Evolutionary conservation across 1,140 invertebrate genomes (phyloP).

Genomic region (Pogonognathellus flavescens): DNA sequence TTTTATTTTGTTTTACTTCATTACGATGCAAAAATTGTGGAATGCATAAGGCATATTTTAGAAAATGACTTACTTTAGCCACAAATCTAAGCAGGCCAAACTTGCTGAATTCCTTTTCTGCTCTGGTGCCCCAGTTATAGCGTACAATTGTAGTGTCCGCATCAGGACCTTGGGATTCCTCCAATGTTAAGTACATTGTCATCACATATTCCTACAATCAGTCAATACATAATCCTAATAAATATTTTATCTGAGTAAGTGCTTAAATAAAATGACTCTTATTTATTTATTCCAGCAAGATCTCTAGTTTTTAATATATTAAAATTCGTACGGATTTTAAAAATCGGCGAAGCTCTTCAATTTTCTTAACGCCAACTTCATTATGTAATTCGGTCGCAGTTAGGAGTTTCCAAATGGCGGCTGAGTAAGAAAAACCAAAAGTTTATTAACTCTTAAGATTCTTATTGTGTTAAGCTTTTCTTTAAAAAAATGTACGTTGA

Average conservation of each 20-base stretch:
- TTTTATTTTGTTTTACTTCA: too few species aligned
- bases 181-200: slow-evolving; percentile 51
- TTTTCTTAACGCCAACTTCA: slow-evolving; percentile 15
- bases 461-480: not conserved
- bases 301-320: too few species aligned
- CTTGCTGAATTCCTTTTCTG: slow-evolving; percentile 64
- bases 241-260: too few species aligned
- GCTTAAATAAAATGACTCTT: too few species aligned
- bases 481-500: not conserved
- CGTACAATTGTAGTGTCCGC: slow-evolving; percentile 21
- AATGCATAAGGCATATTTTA: not conserved
- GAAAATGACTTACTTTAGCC: slow-evolving; percentile 35
- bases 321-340: slow-evolving; percentile 57
- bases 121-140: slow-evolving; percentile 63
- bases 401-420: slow-evolving; percentile 51
- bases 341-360: slow-evolving; percentile 58
- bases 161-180: slow-evolving; percentile 55
- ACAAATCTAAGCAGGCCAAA: slow-evolving; percentile 62
- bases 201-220: slow-evolving; percentile 60
- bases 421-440: not conserved
- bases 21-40: too few species aligned
- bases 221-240: not conserved
- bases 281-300: too few species aligned
- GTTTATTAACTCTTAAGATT: too few species aligned
- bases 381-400: not conserved